phyloP scores from a whole-genome alignment of 1,140 invertebrate species.

The Hestina assimilis region DNA sequence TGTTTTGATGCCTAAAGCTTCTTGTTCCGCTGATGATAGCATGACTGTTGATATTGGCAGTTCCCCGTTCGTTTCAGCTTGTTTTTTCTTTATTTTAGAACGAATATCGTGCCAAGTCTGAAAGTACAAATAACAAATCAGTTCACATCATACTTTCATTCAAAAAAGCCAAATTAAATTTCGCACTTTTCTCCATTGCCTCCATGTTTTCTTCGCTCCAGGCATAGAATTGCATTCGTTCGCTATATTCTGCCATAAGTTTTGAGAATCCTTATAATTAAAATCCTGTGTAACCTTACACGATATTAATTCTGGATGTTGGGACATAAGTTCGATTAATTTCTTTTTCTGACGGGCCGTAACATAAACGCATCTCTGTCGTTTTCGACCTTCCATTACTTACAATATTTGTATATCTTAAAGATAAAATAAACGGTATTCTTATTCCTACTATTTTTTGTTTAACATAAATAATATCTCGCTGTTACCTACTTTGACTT shows the following conservation, averaged over 20 bases:
- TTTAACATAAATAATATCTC: no score
- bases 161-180: not conserved
- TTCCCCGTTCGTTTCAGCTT: slow-evolving; percentile 45
- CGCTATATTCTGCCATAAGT: slow-evolving; percentile 60
- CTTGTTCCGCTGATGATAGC: slow-evolving; percentile 49
- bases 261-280: slow-evolving; percentile 56
- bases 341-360: slow-evolving; percentile 63
- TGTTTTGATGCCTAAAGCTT: slow-evolving; percentile 49
- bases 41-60: slow-evolving; percentile 36
- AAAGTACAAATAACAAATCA: slow-evolving; percentile 20
- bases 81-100: slow-evolving; percentile 58
- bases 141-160: not conserved
- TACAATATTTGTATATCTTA: not conserved
- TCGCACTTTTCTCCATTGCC: slow-evolving; percentile 65
- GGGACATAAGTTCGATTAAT: slow-evolving; percentile 56
- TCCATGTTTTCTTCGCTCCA: slow-evolving; percentile 65
- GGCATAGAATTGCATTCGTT: slow-evolving; percentile 61
- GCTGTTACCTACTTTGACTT: no score
- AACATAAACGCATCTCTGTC: slow-evolving; percentile 54
- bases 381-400: slow-evolving; percentile 51
- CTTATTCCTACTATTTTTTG: no score
- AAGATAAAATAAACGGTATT: no score
- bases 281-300: slow-evolving; percentile 59
- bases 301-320: slow-evolving; percentile 58
- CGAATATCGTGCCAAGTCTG: slow-evolving; percentile 69